These are phyloP conservation scores for Thecocarcelia acutangulata DNA, from an alignment of 2,888 invertebrate species.

Conservation along the genomic window DNA sequence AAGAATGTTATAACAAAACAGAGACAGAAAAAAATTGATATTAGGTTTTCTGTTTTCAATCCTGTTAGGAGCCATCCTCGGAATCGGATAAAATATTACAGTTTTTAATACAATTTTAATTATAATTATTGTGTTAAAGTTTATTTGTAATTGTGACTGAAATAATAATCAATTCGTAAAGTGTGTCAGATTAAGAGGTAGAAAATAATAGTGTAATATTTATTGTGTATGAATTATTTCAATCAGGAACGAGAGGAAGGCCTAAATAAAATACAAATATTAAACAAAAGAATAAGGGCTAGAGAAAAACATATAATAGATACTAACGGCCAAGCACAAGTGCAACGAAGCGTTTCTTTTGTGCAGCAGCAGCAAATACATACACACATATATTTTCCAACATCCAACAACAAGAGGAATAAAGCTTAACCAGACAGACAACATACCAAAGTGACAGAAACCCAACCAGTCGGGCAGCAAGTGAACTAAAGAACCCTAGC, in stretches of 20 bases:
- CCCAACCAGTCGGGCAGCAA: slow-evolving; percentile 53
- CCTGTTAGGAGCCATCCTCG: slow-evolving; percentile 20
- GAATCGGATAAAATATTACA: slow-evolving; percentile 12
- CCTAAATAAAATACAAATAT: slow-evolving; percentile 21
- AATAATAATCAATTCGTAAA: slow-evolving; percentile 1
- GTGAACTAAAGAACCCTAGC: slow-evolving; percentile 69
- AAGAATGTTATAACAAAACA: slow-evolving; percentile 38
- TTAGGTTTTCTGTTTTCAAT: slow-evolving; percentile 55
- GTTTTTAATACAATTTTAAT: slow-evolving; percentile 1
- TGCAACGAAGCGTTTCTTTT: slow-evolving; percentile 63
- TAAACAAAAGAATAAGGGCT: slow-evolving; percentile 31
- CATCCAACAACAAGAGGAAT: slow-evolving; percentile 49
- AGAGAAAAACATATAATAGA: slow-evolving; percentile 31
- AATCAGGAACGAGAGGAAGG: background rate
- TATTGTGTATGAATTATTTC: background rate
- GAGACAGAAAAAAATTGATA: slow-evolving; percentile 37
- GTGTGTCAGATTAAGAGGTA: background rate
- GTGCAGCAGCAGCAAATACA: slow-evolving; percentile 50
- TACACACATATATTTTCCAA: slow-evolving; percentile 47
- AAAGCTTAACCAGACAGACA: slow-evolving; percentile 43
- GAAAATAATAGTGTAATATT: too few species aligned
- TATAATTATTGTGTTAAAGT: slow-evolving; percentile 13
- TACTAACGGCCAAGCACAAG: slow-evolving; percentile 46
- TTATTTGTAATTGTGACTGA: slow-evolving; percentile 2
- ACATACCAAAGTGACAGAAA: slow-evolving; percentile 51